phyloP scores from a whole-genome alignment of 1,140 invertebrate species.

The Tetranychus cinnabarinus region DNA sequence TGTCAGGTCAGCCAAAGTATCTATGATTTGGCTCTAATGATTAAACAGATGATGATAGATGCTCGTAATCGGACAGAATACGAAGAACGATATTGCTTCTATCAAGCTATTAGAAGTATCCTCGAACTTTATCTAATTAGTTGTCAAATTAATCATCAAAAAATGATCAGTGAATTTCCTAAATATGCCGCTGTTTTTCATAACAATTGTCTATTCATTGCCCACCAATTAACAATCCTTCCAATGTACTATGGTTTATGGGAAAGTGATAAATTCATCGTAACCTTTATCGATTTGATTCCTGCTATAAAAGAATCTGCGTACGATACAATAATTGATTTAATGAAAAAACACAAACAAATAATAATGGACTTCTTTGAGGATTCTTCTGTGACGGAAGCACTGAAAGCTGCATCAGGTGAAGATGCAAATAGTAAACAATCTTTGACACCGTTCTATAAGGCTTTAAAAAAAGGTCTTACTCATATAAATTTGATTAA shows the following conservation, averaged over 20 bases:
- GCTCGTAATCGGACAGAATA: not conserved
- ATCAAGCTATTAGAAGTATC: conserved; percentile 35
- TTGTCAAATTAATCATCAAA: conserved; percentile 49
- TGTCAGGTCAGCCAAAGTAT: not conserved
- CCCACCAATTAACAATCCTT: conserved; percentile 34
- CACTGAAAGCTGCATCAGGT: not conserved
- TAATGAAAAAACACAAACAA: not conserved
- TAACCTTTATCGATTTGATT: conserved; percentile 34
- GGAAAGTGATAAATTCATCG: not conserved
- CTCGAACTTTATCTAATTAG: conserved; percentile 51
- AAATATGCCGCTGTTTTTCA: conserved; percentile 73
- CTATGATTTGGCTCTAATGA: not conserved
- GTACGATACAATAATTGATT: not conserved
- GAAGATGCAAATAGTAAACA: not conserved
- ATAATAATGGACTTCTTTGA: not conserved
- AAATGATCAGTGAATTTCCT: conserved; percentile 49
- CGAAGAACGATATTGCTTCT: not conserved
- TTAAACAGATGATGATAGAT: not conserved
- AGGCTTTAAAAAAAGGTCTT: not conserved
- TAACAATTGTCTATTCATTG: conserved; percentile 74
- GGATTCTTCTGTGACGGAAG: not conserved
- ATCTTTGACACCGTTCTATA: not conserved
- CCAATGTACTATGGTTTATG: not conserved
- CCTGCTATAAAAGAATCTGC: conserved; percentile 12
- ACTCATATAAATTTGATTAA: not conserved